A percentile compares a stretch with the other conserved stretches of the same genome.
Evolutionary conservation across 2,113 vertebrate species (phyloP).

Genomic region (Piprites chloris): DNA sequence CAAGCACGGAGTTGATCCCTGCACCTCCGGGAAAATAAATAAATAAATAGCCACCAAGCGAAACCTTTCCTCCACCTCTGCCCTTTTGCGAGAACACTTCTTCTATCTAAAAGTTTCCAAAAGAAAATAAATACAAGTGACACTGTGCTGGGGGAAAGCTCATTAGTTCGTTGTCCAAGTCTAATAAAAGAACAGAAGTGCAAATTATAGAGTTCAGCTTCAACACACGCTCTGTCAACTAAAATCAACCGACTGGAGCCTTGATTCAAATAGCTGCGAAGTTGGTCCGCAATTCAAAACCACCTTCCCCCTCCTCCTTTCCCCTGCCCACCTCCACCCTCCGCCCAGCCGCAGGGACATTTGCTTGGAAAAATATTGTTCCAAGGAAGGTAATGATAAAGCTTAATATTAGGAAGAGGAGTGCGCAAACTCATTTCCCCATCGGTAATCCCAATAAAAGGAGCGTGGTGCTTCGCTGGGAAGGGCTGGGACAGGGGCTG

Average conservation of each 20-base stretch:
- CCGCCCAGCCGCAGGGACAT: conserved; percentile 56
- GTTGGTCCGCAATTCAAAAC: conserved; percentile 54
- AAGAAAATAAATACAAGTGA: conserved; percentile 90
- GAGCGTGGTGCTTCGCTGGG: conserved; percentile 62
- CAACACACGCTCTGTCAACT: conserved; percentile 90
- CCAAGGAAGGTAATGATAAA: conserved; percentile 75
- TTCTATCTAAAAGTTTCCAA: conserved; percentile 73
- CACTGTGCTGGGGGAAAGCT: conserved; percentile 85
- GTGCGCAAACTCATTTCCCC: conserved; percentile 75
- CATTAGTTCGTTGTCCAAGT: conserved; percentile 89
- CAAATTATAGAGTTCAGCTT: conserved; percentile 88
- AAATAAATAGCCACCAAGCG: background rate
- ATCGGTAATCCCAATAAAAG: conserved; percentile 77
- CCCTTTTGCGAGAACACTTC: conserved; percentile 46
- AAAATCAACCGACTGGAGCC: conserved; percentile 78
- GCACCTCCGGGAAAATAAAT: background rate
- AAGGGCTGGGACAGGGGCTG: conserved; percentile 45
- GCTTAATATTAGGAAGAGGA: conserved; percentile 73
- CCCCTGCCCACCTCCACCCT: conserved; percentile 35
- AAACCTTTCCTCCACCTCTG: background rate
- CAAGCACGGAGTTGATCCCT: background rate
- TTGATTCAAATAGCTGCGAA: conserved; percentile 82
- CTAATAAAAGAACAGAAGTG: conserved; percentile 91
- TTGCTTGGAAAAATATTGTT: conserved; percentile 77
- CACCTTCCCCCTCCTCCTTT: conserved; percentile 16